phyloP scores from a whole-genome alignment of 2,797 vertebrate species.

The Pachyuromys duprasi region DNA sequence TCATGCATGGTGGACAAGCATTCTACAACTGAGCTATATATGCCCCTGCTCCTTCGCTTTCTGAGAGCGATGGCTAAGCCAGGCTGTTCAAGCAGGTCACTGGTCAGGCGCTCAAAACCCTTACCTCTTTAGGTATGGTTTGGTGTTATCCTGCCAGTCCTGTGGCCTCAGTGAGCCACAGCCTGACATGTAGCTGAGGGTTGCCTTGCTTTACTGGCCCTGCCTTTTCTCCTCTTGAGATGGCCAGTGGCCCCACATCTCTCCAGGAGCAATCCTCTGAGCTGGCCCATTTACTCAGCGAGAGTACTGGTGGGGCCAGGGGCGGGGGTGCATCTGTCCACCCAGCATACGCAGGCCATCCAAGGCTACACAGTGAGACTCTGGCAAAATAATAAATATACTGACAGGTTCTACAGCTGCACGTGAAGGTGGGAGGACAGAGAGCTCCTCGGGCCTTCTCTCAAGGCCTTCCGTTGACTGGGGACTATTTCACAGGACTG shows the following conservation, averaged over 20 bases:
- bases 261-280: not conserved
- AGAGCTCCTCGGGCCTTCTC: not conserved
- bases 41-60: not conserved
- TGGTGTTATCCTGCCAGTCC: not conserved
- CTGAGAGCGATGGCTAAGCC: not conserved
- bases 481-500: not conserved
- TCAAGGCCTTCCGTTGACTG: not conserved
- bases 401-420: not conserved
- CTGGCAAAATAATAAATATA: not conserved
- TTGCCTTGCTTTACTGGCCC: not conserved
- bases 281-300: not conserved
- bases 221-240: not conserved
- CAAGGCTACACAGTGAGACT: not conserved
- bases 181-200: rapidly evolving
- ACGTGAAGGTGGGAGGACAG: no score
- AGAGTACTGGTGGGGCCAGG: not conserved
- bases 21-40: not conserved
- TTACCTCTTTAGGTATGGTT: not conserved
- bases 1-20: not conserved
- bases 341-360: not conserved
- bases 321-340: no score
- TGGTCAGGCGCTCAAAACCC: not conserved
- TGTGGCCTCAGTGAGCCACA: not conserved
- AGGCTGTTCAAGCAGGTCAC: not conserved
- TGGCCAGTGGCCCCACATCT: not conserved